Evolutionary conservation across 2,797 vertebrate genomes (phyloP).

Genomic region (Muscicapa striata): DNA sequence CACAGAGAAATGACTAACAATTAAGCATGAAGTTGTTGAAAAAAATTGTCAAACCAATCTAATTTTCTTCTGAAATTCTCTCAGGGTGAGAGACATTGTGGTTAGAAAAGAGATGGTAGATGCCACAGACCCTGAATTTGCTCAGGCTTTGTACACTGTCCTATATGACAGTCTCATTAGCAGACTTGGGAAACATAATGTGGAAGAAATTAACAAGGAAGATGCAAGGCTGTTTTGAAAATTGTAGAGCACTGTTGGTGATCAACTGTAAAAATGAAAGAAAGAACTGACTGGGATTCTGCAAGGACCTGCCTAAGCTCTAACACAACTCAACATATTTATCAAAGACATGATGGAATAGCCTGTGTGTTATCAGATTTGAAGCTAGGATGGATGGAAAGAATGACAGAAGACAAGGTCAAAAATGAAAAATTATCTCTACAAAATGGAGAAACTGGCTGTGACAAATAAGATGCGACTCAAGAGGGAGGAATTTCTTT

Average conservation of each 20-base stretch:
- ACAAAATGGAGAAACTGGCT: neutral
- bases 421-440: neutral
- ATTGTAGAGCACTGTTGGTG: neutral
- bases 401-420: neutral
- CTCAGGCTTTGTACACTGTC: neutral
- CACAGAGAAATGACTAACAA: neutral
- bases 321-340: neutral
- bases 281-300: neutral
- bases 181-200: neutral
- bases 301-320: neutral
- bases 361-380: neutral
- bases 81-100: neutral
- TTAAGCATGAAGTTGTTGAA: neutral
- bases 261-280: neutral
- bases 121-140: neutral
- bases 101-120: neutral
- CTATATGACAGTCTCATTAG: neutral
- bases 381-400: neutral
- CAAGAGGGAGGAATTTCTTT: neutral
- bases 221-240: neutral
- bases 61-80: neutral
- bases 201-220: neutral
- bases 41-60: neutral
- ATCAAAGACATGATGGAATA: neutral
- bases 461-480: neutral